A percentile compares a stretch with the other conserved stretches of the same genome.
Evolutionary conservation across 2,888 invertebrate genomes (phyloP).

Genomic region (Frankliniella fusca): DNA sequence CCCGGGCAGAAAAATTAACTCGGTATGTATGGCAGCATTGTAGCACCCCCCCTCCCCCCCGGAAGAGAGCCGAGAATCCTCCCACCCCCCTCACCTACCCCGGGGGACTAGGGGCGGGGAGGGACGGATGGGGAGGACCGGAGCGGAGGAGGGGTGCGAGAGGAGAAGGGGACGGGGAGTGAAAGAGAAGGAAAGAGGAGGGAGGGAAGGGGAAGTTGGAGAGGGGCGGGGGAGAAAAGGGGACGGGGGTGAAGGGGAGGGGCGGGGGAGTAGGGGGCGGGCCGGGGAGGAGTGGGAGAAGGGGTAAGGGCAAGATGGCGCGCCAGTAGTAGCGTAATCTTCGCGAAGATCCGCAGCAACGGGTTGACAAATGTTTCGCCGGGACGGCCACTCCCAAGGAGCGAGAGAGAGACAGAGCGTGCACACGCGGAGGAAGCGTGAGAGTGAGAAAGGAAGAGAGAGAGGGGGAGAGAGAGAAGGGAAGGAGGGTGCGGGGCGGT

Average conservation of each 20-base stretch:
- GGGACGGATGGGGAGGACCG: neutral
- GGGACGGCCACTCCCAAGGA: neutral
- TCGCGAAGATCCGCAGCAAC: neutral
- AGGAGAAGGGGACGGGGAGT: too few species aligned
- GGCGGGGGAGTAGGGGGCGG: too few species aligned
- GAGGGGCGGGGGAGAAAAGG: too few species aligned
- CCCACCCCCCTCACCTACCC: neutral
- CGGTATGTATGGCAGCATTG: neutral
- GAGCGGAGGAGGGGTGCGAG: too few species aligned
- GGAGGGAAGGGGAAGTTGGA: neutral
- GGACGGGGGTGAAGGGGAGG: too few species aligned
- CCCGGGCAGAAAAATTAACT: neutral
- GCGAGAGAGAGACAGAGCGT: too few species aligned
- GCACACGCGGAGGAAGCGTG: neutral
- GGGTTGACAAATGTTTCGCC: conserved; percentile 15
- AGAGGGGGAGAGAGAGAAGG: neutral
- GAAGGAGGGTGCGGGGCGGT: neutral
- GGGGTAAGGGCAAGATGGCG: too few species aligned
- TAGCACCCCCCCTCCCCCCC: neutral
- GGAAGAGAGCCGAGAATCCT: neutral
- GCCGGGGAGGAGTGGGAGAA: too few species aligned
- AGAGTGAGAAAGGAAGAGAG: neutral
- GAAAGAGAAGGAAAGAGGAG: neutral
- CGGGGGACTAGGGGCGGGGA: neutral
- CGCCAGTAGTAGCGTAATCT: neutral